phyloP scores from a whole-genome alignment of 2,113 vertebrate species.

The Cepphus grylle region DNA sequence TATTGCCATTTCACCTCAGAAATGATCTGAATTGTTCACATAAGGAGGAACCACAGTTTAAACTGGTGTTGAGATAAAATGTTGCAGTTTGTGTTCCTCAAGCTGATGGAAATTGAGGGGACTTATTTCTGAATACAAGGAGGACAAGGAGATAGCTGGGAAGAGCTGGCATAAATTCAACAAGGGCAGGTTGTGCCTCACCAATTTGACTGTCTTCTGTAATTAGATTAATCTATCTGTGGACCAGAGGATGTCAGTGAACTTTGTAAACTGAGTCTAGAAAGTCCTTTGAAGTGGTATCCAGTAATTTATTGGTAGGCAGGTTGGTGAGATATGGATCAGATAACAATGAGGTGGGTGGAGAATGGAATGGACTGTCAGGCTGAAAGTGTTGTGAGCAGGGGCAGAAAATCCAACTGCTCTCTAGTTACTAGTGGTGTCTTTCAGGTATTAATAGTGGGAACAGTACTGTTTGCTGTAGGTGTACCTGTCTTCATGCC shows the following conservation, averaged over 20 bases:
- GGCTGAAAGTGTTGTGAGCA: neutral
- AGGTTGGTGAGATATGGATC: neutral
- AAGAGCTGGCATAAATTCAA: neutral
- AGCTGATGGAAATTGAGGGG: fast-evolving
- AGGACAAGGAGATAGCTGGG: neutral
- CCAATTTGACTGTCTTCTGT: neutral
- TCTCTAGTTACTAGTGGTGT: neutral
- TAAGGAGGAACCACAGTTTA: neutral
- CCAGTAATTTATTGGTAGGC: neutral
- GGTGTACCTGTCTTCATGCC: neutral
- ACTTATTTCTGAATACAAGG: neutral
- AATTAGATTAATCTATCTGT: neutral
- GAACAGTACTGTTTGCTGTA: neutral
- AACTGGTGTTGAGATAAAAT: neutral
- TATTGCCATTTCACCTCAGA: neutral
- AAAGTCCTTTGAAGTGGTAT: neutral
- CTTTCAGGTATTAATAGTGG: neutral
- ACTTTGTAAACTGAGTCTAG: neutral
- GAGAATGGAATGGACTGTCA: neutral
- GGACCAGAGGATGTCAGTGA: neutral
- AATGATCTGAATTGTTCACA: neutral
- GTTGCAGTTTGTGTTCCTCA: neutral
- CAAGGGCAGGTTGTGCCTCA: neutral
- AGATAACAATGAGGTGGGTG: neutral
- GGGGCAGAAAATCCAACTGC: neutral